phyloP scores from a whole-genome alignment of 2,888 invertebrate genomes.

The Sminthurinus aureus region DNA sequence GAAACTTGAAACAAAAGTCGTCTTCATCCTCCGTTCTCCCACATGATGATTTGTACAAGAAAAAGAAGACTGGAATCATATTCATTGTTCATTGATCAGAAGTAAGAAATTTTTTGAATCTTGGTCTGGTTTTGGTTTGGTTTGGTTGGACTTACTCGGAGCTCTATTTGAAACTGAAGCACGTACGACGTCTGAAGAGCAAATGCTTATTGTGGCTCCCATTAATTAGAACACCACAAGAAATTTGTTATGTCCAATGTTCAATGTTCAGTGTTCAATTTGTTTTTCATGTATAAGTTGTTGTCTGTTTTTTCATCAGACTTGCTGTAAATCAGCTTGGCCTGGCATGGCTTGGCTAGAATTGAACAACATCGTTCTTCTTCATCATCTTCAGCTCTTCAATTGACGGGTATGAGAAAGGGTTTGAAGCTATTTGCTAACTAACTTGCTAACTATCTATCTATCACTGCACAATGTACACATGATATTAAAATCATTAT shows the following conservation, averaged over 20 bases:
- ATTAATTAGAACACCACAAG: constrained; percentile 37
- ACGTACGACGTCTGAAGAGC: constrained; percentile 9
- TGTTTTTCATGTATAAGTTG: too few species aligned
- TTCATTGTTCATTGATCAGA: not conserved
- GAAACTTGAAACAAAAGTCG: too few species aligned
- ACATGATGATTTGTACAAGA: too few species aligned
- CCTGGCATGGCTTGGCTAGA: not conserved
- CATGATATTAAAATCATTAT: too few species aligned
- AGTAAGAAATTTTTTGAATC: not conserved
- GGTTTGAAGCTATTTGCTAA: not conserved
- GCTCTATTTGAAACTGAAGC: constrained; percentile 8
- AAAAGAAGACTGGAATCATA: not conserved
- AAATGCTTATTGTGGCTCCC: constrained; percentile 14
- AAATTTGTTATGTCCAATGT: constrained; percentile 24
- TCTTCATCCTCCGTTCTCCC: too few species aligned
- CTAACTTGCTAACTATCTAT: too few species aligned
- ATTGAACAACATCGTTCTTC: not conserved
- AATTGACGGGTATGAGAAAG: not conserved
- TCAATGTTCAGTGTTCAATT: too few species aligned
- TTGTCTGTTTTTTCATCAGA: not conserved
- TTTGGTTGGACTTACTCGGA: too few species aligned
- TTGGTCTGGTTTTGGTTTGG: too few species aligned
- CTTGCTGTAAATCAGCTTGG: not conserved
- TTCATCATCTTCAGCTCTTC: not conserved
- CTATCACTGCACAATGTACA: too few species aligned